phyloP scores from a whole-genome alignment of 1,140 invertebrate species.

The Druon quercuslanigerum region DNA sequence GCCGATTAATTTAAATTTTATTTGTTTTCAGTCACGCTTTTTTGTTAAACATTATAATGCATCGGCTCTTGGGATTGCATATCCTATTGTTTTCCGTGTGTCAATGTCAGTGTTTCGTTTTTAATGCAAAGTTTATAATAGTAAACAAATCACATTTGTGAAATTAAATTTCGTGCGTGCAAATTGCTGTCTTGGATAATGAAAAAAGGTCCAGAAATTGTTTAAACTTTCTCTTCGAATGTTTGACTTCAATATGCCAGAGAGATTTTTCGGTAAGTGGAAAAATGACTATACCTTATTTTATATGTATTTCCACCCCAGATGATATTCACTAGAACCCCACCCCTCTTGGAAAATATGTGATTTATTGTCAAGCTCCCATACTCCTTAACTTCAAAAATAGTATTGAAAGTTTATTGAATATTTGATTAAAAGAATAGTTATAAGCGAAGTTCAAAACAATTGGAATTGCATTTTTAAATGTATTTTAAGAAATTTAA shows the following conservation, averaged over 20 bases:
- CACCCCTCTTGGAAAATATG: no score
- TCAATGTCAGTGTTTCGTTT: constrained; percentile 11
- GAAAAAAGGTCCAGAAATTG: not conserved
- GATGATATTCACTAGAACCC: no score
- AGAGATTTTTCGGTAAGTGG: not conserved
- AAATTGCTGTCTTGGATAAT: not conserved
- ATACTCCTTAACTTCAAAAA: no score
- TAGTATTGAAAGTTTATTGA: no score
- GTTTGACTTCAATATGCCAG: not conserved
- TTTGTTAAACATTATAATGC: constrained; percentile 16
- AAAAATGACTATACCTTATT: not conserved
- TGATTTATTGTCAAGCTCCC: no score
- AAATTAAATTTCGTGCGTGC: not conserved
- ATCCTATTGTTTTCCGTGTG: not conserved
- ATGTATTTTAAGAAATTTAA: no score
- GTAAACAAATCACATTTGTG: not conserved
- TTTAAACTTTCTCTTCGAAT: constrained; percentile 13
- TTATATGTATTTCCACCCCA: not conserved
- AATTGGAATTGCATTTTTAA: no score
- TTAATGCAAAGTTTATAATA: not conserved
- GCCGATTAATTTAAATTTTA: not conserved
- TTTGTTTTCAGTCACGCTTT: constrained; percentile 13
- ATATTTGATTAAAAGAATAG: no score
- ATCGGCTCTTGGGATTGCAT: constrained; percentile 13
- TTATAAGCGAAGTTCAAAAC: no score